These are phyloP conservation scores for Drosophila bocqueti DNA, from an alignment of 1,140 invertebrate species.

Conservation along the genomic window DNA sequence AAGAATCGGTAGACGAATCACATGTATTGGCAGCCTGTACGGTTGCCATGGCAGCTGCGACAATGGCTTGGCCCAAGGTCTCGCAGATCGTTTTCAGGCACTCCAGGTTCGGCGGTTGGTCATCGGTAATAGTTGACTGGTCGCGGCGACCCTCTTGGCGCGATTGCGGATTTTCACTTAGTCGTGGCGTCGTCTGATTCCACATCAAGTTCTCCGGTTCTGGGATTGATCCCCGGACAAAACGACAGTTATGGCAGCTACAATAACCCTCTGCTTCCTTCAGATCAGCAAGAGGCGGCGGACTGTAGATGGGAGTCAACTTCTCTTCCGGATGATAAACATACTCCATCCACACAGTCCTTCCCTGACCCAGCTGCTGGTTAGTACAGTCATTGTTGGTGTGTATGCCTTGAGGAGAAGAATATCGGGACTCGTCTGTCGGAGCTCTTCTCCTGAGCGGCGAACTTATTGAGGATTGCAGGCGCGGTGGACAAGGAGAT, in stretches of 20 bases:
- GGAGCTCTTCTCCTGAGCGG: background rate
- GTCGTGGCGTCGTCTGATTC: background rate
- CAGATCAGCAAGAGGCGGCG: background rate
- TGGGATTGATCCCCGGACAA: background rate
- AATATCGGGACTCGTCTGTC: background rate
- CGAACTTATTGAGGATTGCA: background rate
- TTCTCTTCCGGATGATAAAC: slow-evolving; percentile 1
- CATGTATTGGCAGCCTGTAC: background rate
- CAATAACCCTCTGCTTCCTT: background rate
- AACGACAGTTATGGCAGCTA: background rate
- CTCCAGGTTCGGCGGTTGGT: background rate
- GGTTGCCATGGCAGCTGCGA: slow-evolving; percentile 14
- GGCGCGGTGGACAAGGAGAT: background rate
- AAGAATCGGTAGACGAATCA: background rate
- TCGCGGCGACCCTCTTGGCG: background rate
- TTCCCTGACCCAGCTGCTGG: background rate
- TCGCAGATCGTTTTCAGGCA: slow-evolving; percentile 28
- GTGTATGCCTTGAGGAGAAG: background rate
- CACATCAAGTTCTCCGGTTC: background rate
- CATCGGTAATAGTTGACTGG: slow-evolving; percentile 27
- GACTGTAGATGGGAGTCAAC: background rate
- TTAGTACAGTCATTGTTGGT: background rate
- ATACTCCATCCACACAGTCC: slow-evolving; percentile 1
- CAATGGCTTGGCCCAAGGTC: slow-evolving; percentile 23
- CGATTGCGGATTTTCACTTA: background rate